A percentile compares a stretch with the other conserved stretches of the same genome.
These are phyloP conservation scores for Dasypogon diadema DNA, from an alignment of 2,888 invertebrate species.

Conservation along the genomic window DNA sequence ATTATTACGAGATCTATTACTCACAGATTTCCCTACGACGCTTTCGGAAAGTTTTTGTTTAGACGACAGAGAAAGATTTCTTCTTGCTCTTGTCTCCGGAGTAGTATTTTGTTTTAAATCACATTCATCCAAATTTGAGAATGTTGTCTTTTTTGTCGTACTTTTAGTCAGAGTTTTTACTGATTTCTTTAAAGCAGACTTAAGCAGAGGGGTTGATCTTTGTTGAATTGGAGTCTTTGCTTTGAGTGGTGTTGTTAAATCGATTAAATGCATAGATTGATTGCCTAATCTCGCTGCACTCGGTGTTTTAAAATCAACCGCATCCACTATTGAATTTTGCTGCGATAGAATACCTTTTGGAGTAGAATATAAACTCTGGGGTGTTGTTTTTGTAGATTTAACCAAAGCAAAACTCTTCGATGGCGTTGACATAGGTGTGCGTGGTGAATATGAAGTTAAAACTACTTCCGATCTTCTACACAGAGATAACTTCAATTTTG, in stretches of 20 bases:
- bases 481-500: not conserved
- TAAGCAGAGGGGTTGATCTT: constrained; percentile 5
- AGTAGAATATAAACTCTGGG: constrained; percentile 59
- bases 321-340: constrained; percentile 58
- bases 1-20: no score
- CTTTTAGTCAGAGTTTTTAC: not conserved
- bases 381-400: constrained; percentile 57
- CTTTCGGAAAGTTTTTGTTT: not conserved
- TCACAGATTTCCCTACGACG: not conserved
- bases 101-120: not conserved
- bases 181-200: constrained; percentile 34
- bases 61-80: not conserved
- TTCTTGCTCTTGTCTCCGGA: not conserved
- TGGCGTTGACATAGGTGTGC: constrained; percentile 61
- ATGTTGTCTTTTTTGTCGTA: not conserved
- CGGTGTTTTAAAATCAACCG: constrained; percentile 61
- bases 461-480: constrained; percentile 63
- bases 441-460: constrained; percentile 66
- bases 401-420: constrained; percentile 64
- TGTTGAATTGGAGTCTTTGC: constrained; percentile 50
- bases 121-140: not conserved
- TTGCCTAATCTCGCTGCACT: constrained; percentile 60
- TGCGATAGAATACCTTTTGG: constrained; percentile 62
- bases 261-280: constrained; percentile 65
- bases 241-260: constrained; percentile 64